These are phyloP conservation scores for Serilophus lunatus DNA, from an alignment of 2,113 vertebrate species.

Conservation along the genomic window DNA sequence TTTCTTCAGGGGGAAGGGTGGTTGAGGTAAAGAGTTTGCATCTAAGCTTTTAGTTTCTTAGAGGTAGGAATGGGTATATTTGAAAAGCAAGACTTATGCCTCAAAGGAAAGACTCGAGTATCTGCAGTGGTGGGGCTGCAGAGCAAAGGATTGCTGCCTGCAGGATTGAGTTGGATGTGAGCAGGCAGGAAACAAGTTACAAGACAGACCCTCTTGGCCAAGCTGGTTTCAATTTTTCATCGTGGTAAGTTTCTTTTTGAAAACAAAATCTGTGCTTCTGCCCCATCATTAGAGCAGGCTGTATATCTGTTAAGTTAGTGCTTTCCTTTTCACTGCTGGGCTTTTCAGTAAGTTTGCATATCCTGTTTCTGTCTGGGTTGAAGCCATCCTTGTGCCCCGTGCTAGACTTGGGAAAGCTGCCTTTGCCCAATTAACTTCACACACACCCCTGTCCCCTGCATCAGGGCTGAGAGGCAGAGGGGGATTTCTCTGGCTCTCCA, in stretches of 20 bases:
- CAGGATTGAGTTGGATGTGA: accelerated
- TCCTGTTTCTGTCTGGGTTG: not conserved
- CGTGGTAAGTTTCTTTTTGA: not conserved
- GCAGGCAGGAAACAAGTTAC: not conserved
- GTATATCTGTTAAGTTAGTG: not conserved
- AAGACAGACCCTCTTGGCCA: not conserved
- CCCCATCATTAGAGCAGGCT: not conserved
- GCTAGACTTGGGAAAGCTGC: not conserved
- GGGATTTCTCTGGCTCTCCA: not conserved
- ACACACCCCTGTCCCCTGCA: not conserved
- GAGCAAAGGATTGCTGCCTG: not conserved
- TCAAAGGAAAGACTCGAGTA: not conserved
- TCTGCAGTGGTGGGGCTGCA: not conserved
- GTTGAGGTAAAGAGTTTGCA: not conserved
- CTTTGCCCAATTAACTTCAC: not conserved
- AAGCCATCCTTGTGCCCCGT: not conserved
- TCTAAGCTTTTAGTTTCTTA: not conserved
- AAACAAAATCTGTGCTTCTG: not conserved
- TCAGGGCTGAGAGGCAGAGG: not conserved
- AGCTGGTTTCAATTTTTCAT: not conserved
- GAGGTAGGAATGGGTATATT: not conserved
- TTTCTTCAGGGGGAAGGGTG: accelerated
- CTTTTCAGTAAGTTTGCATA: not conserved
- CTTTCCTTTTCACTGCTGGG: not conserved
- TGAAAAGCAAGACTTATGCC: not conserved